Conservation (phyloP, 2,113 vertebrate species). For the Balaenoptera acutorostrata region DNA sequence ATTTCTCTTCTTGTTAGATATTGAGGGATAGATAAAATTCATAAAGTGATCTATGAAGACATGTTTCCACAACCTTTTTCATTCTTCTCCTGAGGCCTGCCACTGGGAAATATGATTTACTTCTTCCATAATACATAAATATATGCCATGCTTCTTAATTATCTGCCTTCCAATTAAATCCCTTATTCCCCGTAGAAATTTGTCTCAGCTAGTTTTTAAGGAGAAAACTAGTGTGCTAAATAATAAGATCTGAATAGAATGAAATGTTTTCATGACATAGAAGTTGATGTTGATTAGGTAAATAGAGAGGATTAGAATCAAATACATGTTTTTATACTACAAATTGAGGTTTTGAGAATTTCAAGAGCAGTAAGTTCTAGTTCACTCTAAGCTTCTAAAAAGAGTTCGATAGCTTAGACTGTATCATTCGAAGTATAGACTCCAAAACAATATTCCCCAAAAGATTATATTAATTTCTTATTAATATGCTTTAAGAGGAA, state of each 20-base stretch:
- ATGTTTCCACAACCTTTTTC: background rate
- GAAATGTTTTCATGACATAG: background rate
- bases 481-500: background rate
- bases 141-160: background rate
- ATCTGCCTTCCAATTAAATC: constrained; percentile 21
- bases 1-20: background rate
- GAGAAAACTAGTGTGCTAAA: background rate
- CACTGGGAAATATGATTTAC: background rate
- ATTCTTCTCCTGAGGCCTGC: background rate
- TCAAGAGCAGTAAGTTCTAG: background rate
- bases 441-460: background rate
- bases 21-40: background rate
- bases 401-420: background rate
- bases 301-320: background rate
- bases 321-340: background rate
- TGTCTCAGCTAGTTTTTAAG: constrained; percentile 11
- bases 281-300: background rate
- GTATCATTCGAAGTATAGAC: background rate
- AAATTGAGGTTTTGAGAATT: background rate
- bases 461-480: background rate
- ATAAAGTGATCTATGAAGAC: background rate
- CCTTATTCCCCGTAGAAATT: background rate
- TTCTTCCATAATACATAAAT: background rate
- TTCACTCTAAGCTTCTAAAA: background rate
- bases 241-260: background rate